Conservation (phyloP, 2,888 invertebrate species). For the Physocephala rufipes region DNA sequence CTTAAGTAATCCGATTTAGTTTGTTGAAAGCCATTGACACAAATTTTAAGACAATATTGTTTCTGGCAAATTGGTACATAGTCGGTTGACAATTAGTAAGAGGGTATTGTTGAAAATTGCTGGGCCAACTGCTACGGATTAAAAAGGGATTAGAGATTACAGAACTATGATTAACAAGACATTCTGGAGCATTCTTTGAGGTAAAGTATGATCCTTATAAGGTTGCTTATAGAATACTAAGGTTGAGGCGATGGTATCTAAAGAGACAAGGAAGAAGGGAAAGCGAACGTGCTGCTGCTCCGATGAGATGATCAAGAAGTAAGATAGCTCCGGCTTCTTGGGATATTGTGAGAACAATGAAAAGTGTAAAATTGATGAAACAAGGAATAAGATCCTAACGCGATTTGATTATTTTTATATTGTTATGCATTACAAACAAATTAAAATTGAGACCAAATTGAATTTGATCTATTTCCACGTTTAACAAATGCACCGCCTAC, state of each 20-base stretch:
- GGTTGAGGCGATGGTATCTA: background rate
- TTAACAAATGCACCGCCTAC: no score
- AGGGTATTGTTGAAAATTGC: conserved; percentile 1
- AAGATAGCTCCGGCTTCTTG: no score
- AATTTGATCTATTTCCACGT: no score
- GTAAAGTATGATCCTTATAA: no score
- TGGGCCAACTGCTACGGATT: conserved; percentile 31
- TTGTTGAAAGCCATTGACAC: conserved; percentile 27
- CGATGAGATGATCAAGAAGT: no score
- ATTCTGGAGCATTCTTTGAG: background rate
- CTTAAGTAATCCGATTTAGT: conserved; percentile 26
- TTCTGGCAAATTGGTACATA: conserved; percentile 12
- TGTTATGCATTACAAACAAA: no score
- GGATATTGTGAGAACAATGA: no score
- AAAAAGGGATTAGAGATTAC: conserved; percentile 16
- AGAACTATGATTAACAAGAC: background rate
- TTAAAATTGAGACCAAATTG: no score
- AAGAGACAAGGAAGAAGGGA: background rate
- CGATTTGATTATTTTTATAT: no score
- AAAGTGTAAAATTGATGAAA: no score
- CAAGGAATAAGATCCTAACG: no score
- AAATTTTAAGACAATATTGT: conserved; percentile 2
- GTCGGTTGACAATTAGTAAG: conserved; percentile 29
- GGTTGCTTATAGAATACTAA: background rate
- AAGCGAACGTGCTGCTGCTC: no score